These are phyloP conservation scores for Philotrypesis tridentata DNA, from an alignment of 1,140 invertebrate genomes.

Conservation along the genomic window DNA sequence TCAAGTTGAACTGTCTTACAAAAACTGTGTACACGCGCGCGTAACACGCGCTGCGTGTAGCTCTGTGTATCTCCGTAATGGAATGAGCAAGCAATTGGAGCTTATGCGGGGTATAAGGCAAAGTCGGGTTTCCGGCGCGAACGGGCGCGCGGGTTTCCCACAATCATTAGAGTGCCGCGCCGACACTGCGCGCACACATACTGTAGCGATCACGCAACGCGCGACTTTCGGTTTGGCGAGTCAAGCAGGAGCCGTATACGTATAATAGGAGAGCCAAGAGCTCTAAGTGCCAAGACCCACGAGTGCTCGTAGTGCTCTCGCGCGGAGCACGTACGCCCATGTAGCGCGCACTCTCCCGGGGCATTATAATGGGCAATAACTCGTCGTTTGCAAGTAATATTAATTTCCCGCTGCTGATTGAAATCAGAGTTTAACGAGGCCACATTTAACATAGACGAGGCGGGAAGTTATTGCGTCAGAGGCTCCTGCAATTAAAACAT, in stretches of 20 bases:
- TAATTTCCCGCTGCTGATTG: neutral
- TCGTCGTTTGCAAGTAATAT: neutral
- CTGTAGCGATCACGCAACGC: conserved; percentile 16
- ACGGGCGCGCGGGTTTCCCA: neutral
- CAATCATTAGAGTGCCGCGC: conserved; percentile 17
- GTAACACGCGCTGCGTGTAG: no score
- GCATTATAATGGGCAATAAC: neutral
- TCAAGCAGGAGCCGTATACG: no score
- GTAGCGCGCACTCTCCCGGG: no score
- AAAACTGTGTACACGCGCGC: no score
- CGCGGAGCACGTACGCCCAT: no score
- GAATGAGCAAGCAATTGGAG: neutral
- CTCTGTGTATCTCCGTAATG: no score
- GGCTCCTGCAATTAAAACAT: neutral
- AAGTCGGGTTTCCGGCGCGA: conserved; percentile 9
- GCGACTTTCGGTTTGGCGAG: conserved; percentile 8
- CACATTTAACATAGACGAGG: neutral
- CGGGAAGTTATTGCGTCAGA: neutral
- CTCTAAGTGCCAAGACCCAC: no score
- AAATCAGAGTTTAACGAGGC: neutral
- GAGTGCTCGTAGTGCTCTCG: no score
- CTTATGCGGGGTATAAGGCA: neutral
- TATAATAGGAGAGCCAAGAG: no score
- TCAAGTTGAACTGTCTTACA: no score
- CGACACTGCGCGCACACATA: no score